Conservation (phyloP, 2,888 invertebrate species). For the Drosophila parthenogenetica region DNA sequence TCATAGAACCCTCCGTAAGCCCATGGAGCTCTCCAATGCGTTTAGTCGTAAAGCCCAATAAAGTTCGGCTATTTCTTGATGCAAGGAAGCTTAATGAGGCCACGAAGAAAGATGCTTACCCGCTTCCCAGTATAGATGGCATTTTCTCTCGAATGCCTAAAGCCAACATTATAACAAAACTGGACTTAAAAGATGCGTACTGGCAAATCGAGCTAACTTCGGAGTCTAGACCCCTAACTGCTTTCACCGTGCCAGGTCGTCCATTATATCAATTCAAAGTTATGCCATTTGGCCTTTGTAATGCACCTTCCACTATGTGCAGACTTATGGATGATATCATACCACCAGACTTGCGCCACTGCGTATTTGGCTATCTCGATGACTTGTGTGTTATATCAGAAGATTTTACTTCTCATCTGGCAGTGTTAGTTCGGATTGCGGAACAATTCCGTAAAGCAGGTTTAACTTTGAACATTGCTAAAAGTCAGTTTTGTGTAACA, state of each 20-base stretch:
- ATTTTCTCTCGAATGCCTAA: neutral
- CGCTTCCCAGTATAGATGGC: neutral
- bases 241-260: neutral
- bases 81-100: neutral
- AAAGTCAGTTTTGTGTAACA: conserved; percentile 6
- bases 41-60: neutral
- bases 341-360: neutral
- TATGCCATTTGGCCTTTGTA: too few relatives aligned
- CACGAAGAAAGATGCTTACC: neutral
- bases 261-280: too few relatives aligned
- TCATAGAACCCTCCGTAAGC: neutral
- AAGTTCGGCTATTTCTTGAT: neutral
- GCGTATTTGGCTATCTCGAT: conserved; percentile 6
- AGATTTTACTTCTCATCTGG: conserved; percentile 2
- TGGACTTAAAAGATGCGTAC: neutral
- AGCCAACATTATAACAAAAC: conserved; percentile 1
- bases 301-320: too few relatives aligned
- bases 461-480: neutral
- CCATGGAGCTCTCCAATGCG: neutral
- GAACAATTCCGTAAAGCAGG: too few relatives aligned
- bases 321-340: conserved; percentile 1
- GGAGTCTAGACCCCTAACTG: neutral
- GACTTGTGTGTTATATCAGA: neutral
- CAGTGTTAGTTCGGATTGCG: too few relatives aligned
- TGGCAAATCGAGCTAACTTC: conserved; percentile 1